Evolutionary conservation across 1,140 invertebrate species (phyloP).

Genomic region (Solenopsis invicta): DNA sequence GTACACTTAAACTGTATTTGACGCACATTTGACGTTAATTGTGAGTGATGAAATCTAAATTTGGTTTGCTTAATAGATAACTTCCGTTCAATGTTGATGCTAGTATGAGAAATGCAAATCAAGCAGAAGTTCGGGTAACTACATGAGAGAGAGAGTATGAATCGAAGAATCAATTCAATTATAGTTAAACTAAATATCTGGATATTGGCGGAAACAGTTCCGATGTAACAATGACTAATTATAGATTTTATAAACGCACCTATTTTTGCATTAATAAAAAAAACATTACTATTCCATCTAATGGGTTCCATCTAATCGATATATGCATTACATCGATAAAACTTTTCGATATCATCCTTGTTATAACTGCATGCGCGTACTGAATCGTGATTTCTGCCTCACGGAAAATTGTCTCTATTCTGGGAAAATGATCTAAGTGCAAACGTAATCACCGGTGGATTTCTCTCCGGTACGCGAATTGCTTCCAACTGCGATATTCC

Average conservation of each 20-base stretch:
- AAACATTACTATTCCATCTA: neutral
- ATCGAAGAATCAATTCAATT: conserved; percentile 3
- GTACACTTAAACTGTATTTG: too few species aligned
- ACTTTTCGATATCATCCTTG: neutral
- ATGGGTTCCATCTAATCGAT: neutral
- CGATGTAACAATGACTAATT: neutral
- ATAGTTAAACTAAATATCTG: neutral
- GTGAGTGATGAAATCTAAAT: neutral
- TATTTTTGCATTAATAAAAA: conserved; percentile 8
- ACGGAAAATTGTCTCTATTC: conserved; percentile 24
- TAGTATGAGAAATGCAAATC: neutral
- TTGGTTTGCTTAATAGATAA: conserved; percentile 7
- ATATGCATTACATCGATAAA: neutral
- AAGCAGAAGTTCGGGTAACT: neutral
- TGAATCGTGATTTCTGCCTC: conserved; percentile 19
- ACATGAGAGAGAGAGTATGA: neutral
- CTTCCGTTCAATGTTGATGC: neutral
- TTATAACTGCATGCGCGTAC: neutral
- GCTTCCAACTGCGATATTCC: neutral
- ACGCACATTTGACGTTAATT: neutral
- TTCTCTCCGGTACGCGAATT: neutral
- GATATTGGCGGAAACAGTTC: neutral
- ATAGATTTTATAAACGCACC: neutral
- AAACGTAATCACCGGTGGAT: conserved; percentile 50
- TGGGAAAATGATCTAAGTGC: conserved; percentile 37